Evolutionary conservation across 2,113 vertebrate genomes (phyloP), one percentile per base, ranked within the genome.

Genomic region (Megaceryle torquata): DNA sequence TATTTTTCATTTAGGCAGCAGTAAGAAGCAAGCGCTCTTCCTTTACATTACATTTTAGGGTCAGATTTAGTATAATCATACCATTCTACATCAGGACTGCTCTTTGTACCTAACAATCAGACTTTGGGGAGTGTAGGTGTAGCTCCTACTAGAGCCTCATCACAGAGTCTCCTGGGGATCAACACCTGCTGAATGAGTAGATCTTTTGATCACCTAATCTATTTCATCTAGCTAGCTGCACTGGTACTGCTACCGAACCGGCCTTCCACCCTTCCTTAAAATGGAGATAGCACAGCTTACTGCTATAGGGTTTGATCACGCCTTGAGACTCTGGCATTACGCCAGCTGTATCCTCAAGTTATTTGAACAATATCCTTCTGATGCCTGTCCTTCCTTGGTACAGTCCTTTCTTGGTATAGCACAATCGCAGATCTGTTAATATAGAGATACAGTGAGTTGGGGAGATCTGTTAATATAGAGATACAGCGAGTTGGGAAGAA

Each of bases 371-470:
- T 24, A 82, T 39, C 72, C 64, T 88, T 83, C 79, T 75, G 86
- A 81, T 69, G 67, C 72, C 90, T 91, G 86, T 65, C 74, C 77
- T 72, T 83, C 80, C 94, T 89, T 88, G 87, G 93, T 77, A 82
- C 67, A 72, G 89, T 89, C 93, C 89, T 87, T 89, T 80, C 85
- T 20, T 33, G 79, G 75, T 83, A 82, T 2, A 90, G 75, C 90
- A 82, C 85, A 94, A 94, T 50, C 10, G 10, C 92, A 80, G 85
- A 82, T 79, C 82, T 89, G 87, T 69, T 91, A 69, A 97, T 46
- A 85, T 4, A 94, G 81, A 82, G 74, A 93, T n/a, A 76, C 71
- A 82, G 70, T 53, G 90, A 82, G 48, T 16, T 75, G 82, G 67
- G 74, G 44, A 88, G 51, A 74, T 71, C 75, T 65, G 78, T 64